Evolutionary conservation across 2,797 vertebrate genomes (phyloP).

Genomic region (Rhynchonycteris naso): DNA sequence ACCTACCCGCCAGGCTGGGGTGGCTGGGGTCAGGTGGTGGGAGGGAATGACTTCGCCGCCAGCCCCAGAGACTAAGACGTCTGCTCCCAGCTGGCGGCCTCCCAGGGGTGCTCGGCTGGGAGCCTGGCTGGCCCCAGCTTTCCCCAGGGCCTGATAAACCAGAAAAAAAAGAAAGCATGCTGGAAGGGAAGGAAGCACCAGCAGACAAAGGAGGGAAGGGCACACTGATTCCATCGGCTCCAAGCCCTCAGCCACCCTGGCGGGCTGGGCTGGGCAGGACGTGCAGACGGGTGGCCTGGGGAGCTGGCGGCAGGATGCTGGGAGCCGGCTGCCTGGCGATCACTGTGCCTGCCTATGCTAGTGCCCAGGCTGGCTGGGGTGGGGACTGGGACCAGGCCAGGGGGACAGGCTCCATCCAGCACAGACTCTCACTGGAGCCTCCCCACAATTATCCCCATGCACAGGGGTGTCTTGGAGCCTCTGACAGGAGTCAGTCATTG

Average conservation of each 20-base stretch:
- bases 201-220: slow-evolving; percentile 82
- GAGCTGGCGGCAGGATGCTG: slow-evolving; percentile 71
- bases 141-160: slow-evolving; percentile 81
- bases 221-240: slow-evolving; percentile 78
- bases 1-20: neutral
- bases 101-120: slow-evolving; percentile 76
- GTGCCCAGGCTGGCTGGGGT: slow-evolving; percentile 13
- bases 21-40: slow-evolving; percentile 51
- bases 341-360: neutral
- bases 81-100: slow-evolving; percentile 70
- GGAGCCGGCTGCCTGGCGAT: slow-evolving; percentile 5
- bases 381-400: neutral
- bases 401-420: neutral
- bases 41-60: neutral
- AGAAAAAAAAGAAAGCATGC: slow-evolving; percentile 67
- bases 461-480: neutral
- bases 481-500: neutral
- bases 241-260: slow-evolving; percentile 71
- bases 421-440: neutral
- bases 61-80: slow-evolving; percentile 19
- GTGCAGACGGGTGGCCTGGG: slow-evolving; percentile 55
- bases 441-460: neutral
- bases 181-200: slow-evolving; percentile 79
- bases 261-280: slow-evolving; percentile 66
- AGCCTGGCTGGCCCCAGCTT: slow-evolving; percentile 77